Evolutionary conservation across 2,888 invertebrate genomes (phyloP), one percentile per base, ranked within the genome.

Genomic region (Cancer borealis): DNA sequence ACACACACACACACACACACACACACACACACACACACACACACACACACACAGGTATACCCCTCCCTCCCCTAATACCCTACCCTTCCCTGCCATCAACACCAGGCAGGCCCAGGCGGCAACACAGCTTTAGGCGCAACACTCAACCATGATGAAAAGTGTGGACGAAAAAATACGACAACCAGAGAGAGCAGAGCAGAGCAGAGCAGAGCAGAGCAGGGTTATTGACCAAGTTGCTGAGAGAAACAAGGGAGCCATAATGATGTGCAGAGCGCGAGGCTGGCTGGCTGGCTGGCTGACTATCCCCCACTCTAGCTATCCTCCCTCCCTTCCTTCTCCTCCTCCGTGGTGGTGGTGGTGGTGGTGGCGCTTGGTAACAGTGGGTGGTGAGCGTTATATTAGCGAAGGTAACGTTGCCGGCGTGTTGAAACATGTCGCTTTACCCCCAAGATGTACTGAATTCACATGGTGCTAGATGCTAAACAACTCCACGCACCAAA

Each of bases 381-480:
- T 14, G 45, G 17, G 49, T 12, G 26, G 39, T 39, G 54, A 47
- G 30, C 47, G 21, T 79, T 26, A 92, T 73, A 10, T 73, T 54
- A n/a, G 54, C 26, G 79, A 39, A 30, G 39, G 45, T 60, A 60
- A 46, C 88, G 46, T 60, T 45, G 39, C 49, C 2, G 90, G 46
- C 12, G 60, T 8, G 73, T 26, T 21, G 66, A 30, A 73, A 90
- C 49, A 79, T 84, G 93, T 92, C 88, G 93, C 79, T 46, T 73
- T 92, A 92, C 88, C 88, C 92, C 95, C 93, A 93, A 73, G 95
- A 95, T 95, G 95, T 95, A 95, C 95, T 95, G 95, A 95, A 95
- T 95, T 95, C 95, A 92, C 95, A 95, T 95, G 95, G 95, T 95
- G 95, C 95, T 95, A 95, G 95, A 95, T 60, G 95, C 92, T 88